Base-by-base conservation (phyloP, 1,140 invertebrate species). In the Pectinophora gossypiella region DNA sequence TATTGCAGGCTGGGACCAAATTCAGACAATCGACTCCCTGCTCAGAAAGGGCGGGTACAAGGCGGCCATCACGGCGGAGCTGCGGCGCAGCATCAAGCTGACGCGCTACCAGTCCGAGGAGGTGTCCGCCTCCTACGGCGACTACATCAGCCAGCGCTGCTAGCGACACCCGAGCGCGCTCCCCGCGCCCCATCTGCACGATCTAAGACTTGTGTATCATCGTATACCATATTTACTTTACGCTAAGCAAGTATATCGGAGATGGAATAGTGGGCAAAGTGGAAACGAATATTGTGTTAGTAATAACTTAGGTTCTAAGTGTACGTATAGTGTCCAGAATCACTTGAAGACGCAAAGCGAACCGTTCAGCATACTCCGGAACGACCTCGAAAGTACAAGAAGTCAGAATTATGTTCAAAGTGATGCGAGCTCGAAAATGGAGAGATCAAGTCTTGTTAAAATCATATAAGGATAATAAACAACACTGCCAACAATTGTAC, bases 1-100 rank as follows among this genome's bases (percentile, higher is more conserved):
- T 9, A 40, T 87, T 89, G 20, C 78, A 97, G 96, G 96, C 66
- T 99, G 97, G 97, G 95, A 98, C 90, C 96, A 97, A 82, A 92
- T 98, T 54, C 97, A 99, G 86, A 99, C 98, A 9, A 98, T 99
- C 72, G 98, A 99, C 85, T 98, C 97, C 3, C 88, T 99, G 19
- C 90, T 99, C 10, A 92, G 98, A 48, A 99, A 99, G 88, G 98
- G 98, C 54, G 98, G 98, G 19, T 99, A 94, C 85, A 97, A 97
- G 72, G 96, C 97, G 21, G 79, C 91, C 3, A 98, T 99, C 15
- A 98, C 95, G 19, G 91, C 94, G 48, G 94, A 97, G 32, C 90
- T 98, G 63, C 91, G 98, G 51, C 92, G 94, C 66, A 93, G 92
- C 61, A 95, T 99, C 61, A 96, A 97, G 87, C 89, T 99, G 56